A percentile compares a stretch with the other conserved stretches of the same genome.
Conservation (phyloP, 2,797 vertebrate genomes). For the Etheostoma perlongum region DNA sequence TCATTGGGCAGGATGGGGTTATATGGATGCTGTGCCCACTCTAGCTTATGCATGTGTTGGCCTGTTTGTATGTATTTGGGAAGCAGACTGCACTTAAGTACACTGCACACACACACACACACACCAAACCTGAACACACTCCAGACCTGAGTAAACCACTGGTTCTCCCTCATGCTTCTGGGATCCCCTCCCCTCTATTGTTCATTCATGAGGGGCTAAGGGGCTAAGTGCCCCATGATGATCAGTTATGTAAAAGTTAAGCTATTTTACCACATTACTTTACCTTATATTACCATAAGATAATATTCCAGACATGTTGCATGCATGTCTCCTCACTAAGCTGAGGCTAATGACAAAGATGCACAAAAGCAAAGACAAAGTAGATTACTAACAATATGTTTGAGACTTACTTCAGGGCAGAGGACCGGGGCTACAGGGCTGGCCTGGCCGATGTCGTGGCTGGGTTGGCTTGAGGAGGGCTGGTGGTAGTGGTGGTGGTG, state of each 20-base stretch:
- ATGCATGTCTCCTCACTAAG: not conserved
- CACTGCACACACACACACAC: slow-evolving; percentile 1
- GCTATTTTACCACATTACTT: not conserved
- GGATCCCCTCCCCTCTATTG: slow-evolving; percentile 19
- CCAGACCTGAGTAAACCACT: slow-evolving; percentile 44
- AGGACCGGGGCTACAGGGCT: slow-evolving; percentile 83
- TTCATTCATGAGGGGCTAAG: slow-evolving; percentile 37
- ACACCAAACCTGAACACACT: not conserved
- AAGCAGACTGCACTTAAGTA: slow-evolving; percentile 47
- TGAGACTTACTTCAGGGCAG: slow-evolving; percentile 90
- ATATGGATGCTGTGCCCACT: slow-evolving; percentile 15
- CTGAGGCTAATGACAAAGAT: not conserved
- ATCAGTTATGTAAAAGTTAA: slow-evolving; percentile 22
- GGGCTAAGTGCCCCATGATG: slow-evolving; percentile 1
- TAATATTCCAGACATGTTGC: not conserved
- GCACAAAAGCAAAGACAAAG: not conserved
- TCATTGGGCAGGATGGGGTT: slow-evolving; percentile 41
- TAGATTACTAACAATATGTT: not conserved
- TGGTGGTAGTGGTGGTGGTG: slow-evolving; percentile 79
- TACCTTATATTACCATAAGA: not conserved
- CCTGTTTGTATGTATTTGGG: slow-evolving; percentile 35
- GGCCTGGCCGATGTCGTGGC: slow-evolving; percentile 80
- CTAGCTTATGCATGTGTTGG: slow-evolving; percentile 22
- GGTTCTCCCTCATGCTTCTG: slow-evolving; percentile 42
- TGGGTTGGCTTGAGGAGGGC: slow-evolving; percentile 83